Conservation (phyloP, 2,888 invertebrate species). For the Caenorhabditis macrosperma region DNA sequence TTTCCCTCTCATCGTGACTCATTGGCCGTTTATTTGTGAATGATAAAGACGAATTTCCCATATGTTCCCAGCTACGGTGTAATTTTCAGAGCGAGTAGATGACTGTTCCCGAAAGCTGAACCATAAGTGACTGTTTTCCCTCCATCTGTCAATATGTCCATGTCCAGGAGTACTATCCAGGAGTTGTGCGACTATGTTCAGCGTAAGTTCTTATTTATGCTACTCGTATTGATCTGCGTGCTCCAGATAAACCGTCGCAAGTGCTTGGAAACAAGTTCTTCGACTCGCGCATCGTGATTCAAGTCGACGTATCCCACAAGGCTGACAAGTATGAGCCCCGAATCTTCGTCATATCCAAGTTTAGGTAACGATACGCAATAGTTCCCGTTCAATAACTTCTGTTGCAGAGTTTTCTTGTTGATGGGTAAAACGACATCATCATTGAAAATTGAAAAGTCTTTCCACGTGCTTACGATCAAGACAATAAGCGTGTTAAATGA, state of each 20-base stretch:
- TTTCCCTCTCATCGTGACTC: slow-evolving; percentile 29
- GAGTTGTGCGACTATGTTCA: slow-evolving; percentile 76
- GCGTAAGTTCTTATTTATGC: slow-evolving; percentile 72
- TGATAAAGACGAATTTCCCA: slow-evolving; percentile 9
- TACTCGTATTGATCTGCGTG: too few relatives aligned
- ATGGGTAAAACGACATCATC: slow-evolving; percentile 72
- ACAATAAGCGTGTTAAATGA: slow-evolving; percentile 65
- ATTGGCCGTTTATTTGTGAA: slow-evolving; percentile 19
- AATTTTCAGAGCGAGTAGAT: slow-evolving; percentile 25
- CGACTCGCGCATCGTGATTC: slow-evolving; percentile 74
- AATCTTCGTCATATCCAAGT: slow-evolving; percentile 77
- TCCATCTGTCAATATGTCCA: slow-evolving; percentile 68
- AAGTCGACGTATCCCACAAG: slow-evolving; percentile 62
- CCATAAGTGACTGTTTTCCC: not conserved
- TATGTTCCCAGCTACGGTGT: not conserved
- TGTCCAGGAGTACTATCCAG: slow-evolving; percentile 73
- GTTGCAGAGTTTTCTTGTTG: slow-evolving; percentile 73
- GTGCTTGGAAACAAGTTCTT: slow-evolving; percentile 79
- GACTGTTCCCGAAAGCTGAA: slow-evolving; percentile 17
- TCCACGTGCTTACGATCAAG: slow-evolving; percentile 75
- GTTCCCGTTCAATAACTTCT: not conserved
- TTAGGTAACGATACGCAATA: slow-evolving; percentile 41
- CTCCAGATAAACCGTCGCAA: slow-evolving; percentile 72
- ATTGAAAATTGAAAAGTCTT: slow-evolving; percentile 75
- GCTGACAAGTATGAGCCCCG: slow-evolving; percentile 73